Conservation (phyloP, 2,797 vertebrate genomes). For the Danio albolineatus region DNA sequence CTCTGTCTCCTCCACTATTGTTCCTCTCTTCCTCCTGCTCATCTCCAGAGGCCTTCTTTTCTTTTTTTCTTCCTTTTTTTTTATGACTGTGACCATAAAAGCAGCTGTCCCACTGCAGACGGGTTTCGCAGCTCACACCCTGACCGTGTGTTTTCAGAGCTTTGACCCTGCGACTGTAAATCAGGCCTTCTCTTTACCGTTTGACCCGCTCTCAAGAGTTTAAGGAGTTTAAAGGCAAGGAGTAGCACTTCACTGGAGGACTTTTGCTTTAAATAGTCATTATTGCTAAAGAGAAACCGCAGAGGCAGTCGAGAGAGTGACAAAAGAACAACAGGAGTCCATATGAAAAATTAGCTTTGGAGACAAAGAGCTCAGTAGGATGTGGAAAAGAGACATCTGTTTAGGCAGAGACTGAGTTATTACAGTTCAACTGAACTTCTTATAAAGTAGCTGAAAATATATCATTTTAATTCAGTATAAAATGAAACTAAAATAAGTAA, state of each 20-base stretch:
- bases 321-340: neutral
- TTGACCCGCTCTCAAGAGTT: conserved; percentile 48
- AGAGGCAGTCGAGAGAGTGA: neutral
- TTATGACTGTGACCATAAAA: conserved; percentile 78
- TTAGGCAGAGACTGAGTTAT: neutral
- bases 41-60: conserved; percentile 65
- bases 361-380: conserved; percentile 22
- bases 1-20: conserved; percentile 41
- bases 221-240: conserved; percentile 48
- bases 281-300: conserved; percentile 12
- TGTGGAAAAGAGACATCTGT: conserved; percentile 8
- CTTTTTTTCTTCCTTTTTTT: conserved; percentile 44
- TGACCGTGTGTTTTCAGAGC: conserved; percentile 73
- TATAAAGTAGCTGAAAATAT: too few species aligned
- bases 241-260: conserved; percentile 37
- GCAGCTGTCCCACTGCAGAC: conserved; percentile 77
- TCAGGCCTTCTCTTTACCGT: conserved; percentile 39
- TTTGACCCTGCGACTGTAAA: conserved; percentile 49
- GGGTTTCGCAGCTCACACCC: conserved; percentile 65
- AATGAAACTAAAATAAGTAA: too few species aligned
- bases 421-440: too few species aligned
- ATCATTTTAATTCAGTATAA: too few species aligned
- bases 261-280: conserved; percentile 34
- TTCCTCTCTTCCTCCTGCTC: conserved; percentile 66
- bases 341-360: conserved; percentile 11